Evolutionary conservation across 2,797 vertebrate genomes (phyloP), one percentile per base, ranked within the genome.

Genomic region (Sebastes hubbsi): DNA sequence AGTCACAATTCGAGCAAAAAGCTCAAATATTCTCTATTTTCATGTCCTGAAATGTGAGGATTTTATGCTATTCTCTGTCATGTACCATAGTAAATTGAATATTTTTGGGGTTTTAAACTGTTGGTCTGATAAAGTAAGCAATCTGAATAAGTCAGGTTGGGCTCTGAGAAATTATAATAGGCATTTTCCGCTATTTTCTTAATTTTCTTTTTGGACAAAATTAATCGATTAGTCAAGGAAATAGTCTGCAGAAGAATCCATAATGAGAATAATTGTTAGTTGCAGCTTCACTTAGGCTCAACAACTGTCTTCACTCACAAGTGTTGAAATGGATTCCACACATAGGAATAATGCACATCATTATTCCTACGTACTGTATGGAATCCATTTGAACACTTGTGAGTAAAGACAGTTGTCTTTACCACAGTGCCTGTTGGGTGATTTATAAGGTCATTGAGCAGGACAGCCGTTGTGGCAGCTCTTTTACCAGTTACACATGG

Each of bases 401-500:
- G 42, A 18, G 42, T 46, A 18, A 18, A 18, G 14, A 46, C 18
- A n/a, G 46, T 18, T 55, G 62, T 75, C 66, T 60, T 2, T 16
- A 1, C 54, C 29, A 4, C 6, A 13, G 72, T 13, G 71, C 67
- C 63, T 87, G 32, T 38, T 20, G 42, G 52, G 27, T 77, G 87
- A 82, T 92, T 91, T 92, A 90, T 85, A 80, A 86, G 80, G 84
- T 88, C 84, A 78, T 2, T 24, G 69, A 80, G 70, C 14, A 8
- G 42, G 27, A 56, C 82, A 27, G 83, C 77, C 1, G 6, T 42
- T 68, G 72, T 25, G 69, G 81, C 72, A 75, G 77, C 67, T 38
- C 56, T 83, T 89, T 90, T 84, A 91, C 72, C 29, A 58, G 72
- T 25, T 64, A 38, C 80, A 84, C 71, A 55, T 72, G 84, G 64